Conservation (phyloP, 1,140 invertebrate genomes). For the Saccostrea cuccullata region DNA sequence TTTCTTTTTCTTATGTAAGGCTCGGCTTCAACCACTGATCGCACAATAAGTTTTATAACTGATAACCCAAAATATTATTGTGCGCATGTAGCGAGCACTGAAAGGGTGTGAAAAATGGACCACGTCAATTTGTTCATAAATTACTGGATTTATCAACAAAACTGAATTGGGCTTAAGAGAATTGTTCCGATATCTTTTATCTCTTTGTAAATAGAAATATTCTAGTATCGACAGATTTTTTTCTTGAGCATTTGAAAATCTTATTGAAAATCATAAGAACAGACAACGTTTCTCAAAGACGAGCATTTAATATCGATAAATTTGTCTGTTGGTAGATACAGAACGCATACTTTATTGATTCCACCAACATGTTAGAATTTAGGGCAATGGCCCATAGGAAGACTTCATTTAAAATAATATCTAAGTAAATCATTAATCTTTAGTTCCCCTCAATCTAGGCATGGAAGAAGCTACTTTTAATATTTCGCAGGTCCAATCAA, state of each 20-base stretch:
- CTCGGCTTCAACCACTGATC: too few species aligned
- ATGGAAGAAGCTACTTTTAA: background rate
- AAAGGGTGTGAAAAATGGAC: background rate
- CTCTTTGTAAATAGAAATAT: slow-evolving; percentile 29
- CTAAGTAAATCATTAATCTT: background rate
- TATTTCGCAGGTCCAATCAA: background rate
- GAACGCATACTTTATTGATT: background rate
- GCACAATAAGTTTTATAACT: too few species aligned
- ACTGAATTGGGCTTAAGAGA: background rate
- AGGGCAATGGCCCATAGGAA: background rate
- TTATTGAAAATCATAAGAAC: slow-evolving; percentile 25
- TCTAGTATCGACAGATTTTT: slow-evolving; percentile 12
- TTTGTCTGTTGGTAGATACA: slow-evolving; percentile 17
- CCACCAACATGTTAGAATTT: background rate
- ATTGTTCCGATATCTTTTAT: background rate
- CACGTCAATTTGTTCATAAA: background rate
- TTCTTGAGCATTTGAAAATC: slow-evolving; percentile 1
- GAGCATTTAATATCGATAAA: slow-evolving; percentile 27
- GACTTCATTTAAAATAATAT: background rate
- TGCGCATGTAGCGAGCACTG: background rate
- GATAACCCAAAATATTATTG: background rate
- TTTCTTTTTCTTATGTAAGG: too few species aligned
- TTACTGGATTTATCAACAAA: background rate
- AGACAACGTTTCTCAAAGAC: slow-evolving; percentile 10
- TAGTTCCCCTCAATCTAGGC: background rate